Evolutionary conservation across 2,113 vertebrate species (phyloP).

Genomic region (Macaca fascicularis): T2T-MFA8v1.1 NC_088377.1:143175001-143175500

Average conservation of each 20-base stretch:
- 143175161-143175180: slow-evolving; percentile 50
- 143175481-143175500: slow-evolving; percentile 42
- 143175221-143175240: slow-evolving; percentile 80
- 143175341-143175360: slow-evolving; percentile 50
- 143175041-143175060: slow-evolving; percentile 36
- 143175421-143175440: background rate
- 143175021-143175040: background rate
- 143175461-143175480: background rate
- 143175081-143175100: slow-evolving; percentile 40
- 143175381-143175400: slow-evolving; percentile 17
- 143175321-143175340: slow-evolving; percentile 74
- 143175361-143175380: slow-evolving; percentile 37
- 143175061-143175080: slow-evolving; percentile 1
- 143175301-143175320: slow-evolving; percentile 80
- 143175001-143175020: background rate
- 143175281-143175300: slow-evolving; percentile 77
- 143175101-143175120: slow-evolving; percentile 29
- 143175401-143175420: background rate
- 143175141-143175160: background rate
- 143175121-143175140: slow-evolving; percentile 36
- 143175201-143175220: slow-evolving; percentile 58
- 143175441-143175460: slow-evolving; percentile 36
- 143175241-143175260: slow-evolving; percentile 71
- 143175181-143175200: slow-evolving; percentile 76
- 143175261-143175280: slow-evolving; percentile 70